Evolutionary conservation across 2,888 invertebrate species (phyloP).

Genomic region (Polietes domitor): DNA sequence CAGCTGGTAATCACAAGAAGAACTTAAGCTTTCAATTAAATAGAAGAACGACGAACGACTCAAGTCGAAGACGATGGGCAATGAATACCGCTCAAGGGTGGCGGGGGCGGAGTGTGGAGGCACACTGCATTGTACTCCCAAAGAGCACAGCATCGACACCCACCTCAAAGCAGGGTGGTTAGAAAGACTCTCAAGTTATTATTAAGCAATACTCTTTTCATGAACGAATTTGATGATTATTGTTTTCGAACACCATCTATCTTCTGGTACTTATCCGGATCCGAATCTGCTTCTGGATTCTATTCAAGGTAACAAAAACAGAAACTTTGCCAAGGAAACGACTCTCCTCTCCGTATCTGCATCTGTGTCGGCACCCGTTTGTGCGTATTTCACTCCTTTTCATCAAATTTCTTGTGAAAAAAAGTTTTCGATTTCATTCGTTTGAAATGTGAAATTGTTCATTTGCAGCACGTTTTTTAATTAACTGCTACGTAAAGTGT

Average conservation of each 20-base stretch:
- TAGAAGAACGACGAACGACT: background rate
- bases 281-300: background rate
- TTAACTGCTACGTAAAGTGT: slow-evolving; percentile 63
- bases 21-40: slow-evolving; percentile 44
- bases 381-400: slow-evolving; percentile 29
- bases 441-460: slow-evolving; percentile 57
- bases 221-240: background rate
- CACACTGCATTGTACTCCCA: background rate
- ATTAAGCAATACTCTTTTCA: slow-evolving; percentile 4
- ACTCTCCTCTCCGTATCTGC: background rate
- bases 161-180: background rate
- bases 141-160: background rate
- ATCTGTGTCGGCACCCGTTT: too few relatives aligned
- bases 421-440: slow-evolving; percentile 27
- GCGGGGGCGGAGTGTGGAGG: background rate
- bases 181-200: background rate
- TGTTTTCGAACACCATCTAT: background rate
- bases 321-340: background rate
- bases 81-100: background rate
- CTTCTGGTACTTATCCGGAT: background rate
- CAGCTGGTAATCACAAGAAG: slow-evolving; percentile 27
- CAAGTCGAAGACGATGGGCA: background rate
- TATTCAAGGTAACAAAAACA: background rate
- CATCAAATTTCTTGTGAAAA: slow-evolving; percentile 18
- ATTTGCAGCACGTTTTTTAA: slow-evolving; percentile 66